Conservation (phyloP, 2,797 vertebrate genomes). For the Crocidura indochinensis region DNA sequence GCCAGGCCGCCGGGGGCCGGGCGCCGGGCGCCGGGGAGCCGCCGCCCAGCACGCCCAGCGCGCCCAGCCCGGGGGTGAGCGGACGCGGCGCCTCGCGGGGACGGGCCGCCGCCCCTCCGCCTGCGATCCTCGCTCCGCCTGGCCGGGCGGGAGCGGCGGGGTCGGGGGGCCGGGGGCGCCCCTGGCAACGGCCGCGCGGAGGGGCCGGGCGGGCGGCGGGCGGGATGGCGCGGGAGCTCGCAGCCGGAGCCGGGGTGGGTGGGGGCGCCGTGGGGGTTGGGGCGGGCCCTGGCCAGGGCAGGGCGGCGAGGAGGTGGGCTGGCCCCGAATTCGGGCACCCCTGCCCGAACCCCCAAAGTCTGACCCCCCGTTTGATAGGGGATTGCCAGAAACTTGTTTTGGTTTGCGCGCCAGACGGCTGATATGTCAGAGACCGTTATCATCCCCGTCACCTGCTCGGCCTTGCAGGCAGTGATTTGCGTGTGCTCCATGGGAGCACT, state of each 20-base stretch:
- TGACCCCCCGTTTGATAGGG: conserved; percentile 36
- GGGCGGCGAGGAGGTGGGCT: not conserved
- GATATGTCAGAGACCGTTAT: not conserved
- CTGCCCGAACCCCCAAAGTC: not conserved
- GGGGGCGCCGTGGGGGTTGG: not conserved
- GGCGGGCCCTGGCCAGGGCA: not conserved
- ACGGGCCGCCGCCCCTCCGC: not conserved
- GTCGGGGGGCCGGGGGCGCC: not conserved
- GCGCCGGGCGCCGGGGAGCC: conserved; percentile 10
- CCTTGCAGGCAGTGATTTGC: not conserved
- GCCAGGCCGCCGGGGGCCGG: conserved; percentile 30
- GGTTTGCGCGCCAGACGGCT: not conserved
- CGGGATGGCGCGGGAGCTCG: not conserved
- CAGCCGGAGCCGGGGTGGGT: not conserved
- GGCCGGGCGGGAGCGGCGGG: not conserved
- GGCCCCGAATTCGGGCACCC: not conserved
- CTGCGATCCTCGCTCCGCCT: conserved; percentile 68
- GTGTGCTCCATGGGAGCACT: not conserved
- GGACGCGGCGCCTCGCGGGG: not conserved
- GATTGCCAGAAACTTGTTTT: conserved; percentile 76
- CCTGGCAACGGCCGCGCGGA: not conserved
- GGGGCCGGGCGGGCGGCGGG: not conserved
- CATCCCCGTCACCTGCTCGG: not conserved
- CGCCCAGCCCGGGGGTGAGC: conserved; percentile 2
- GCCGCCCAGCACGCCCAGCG: not conserved